Evolutionary conservation across 2,888 invertebrate species (phyloP).

Genomic region (Plagiodera versicolora): DNA sequence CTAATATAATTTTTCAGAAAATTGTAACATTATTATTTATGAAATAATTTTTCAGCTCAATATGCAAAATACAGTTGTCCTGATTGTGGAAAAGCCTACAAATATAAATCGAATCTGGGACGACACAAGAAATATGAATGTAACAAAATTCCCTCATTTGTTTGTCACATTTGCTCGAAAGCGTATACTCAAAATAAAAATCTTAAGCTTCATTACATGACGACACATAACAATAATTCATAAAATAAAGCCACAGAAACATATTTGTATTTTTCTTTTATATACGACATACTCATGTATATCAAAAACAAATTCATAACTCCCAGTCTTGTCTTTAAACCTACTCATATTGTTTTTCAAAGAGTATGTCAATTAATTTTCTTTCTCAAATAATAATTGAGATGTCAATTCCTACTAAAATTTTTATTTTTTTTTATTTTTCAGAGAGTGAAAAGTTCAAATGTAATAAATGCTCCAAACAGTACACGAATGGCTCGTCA

Average conservation of each 20-base stretch:
- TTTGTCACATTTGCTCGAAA: constrained; percentile 36
- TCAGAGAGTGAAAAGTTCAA: not conserved
- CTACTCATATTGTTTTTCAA: too few relatives aligned
- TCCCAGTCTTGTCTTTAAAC: too few relatives aligned
- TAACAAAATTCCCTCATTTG: constrained; percentile 50
- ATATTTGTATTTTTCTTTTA: not conserved
- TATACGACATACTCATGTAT: too few relatives aligned
- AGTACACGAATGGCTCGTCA: not conserved
- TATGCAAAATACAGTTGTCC: constrained; percentile 16
- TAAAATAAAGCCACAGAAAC: not conserved
- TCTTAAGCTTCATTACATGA: constrained; percentile 21
- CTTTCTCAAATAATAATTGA: too few relatives aligned
- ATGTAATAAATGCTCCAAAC: not conserved
- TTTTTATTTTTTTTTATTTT: too few relatives aligned
- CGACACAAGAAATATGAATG: constrained; percentile 50
- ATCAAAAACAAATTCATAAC: too few relatives aligned
- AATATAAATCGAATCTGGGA: constrained; percentile 73
- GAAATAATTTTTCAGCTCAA: not conserved
- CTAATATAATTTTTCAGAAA: too few relatives aligned
- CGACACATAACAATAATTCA: not conserved
- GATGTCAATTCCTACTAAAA: too few relatives aligned
- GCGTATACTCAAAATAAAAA: constrained; percentile 42
- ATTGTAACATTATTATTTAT: not conserved
- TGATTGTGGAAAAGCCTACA: constrained; percentile 54
- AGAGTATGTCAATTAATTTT: too few relatives aligned